Percentiles rank a stretch among this genome's conserved stretches.
phyloP scores from a whole-genome alignment of 2,888 invertebrate species.

The Acrobasis repandana region DNA sequence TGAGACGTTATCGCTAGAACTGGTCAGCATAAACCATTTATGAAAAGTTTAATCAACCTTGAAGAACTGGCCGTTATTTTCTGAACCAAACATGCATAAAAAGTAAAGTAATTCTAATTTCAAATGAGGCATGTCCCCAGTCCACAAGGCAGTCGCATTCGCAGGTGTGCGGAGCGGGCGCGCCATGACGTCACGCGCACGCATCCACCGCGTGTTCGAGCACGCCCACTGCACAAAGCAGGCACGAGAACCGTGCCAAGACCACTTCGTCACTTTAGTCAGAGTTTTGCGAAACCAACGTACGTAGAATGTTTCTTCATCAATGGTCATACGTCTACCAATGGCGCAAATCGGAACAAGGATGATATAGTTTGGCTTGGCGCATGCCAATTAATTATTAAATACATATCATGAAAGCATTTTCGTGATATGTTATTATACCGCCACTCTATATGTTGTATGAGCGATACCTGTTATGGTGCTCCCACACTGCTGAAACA shows the following conservation, averaged over 20 bases:
- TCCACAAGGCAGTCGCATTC: slow-evolving; percentile 7
- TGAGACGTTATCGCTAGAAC: too few relatives aligned
- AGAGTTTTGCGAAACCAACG: slow-evolving; percentile 11
- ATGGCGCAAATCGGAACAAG: not conserved
- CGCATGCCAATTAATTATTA: too few relatives aligned
- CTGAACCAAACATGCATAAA: not conserved
- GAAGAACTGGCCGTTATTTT: not conserved
- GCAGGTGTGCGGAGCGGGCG: slow-evolving; percentile 18
- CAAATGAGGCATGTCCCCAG: slow-evolving; percentile 12
- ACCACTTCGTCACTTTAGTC: slow-evolving; percentile 13
- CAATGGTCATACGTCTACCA: not conserved
- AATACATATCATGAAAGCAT: too few relatives aligned
- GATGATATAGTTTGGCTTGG: not conserved
- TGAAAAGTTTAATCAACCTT: not conserved
- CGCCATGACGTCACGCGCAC: slow-evolving; percentile 33
- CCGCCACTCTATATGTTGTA: too few relatives aligned
- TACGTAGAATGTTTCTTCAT: slow-evolving; percentile 13
- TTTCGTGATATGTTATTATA: too few relatives aligned
- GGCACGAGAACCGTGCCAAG: slow-evolving; percentile 16
- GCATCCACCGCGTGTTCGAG: slow-evolving; percentile 36
- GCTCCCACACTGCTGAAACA: too few relatives aligned
- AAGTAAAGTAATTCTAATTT: not conserved
- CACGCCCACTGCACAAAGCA: slow-evolving; percentile 27
- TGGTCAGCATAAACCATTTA: not conserved
- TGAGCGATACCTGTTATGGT: too few relatives aligned